Evolutionary conservation across 2,113 vertebrate genomes (phyloP).

Genomic region (Raja brachyura): DNA sequence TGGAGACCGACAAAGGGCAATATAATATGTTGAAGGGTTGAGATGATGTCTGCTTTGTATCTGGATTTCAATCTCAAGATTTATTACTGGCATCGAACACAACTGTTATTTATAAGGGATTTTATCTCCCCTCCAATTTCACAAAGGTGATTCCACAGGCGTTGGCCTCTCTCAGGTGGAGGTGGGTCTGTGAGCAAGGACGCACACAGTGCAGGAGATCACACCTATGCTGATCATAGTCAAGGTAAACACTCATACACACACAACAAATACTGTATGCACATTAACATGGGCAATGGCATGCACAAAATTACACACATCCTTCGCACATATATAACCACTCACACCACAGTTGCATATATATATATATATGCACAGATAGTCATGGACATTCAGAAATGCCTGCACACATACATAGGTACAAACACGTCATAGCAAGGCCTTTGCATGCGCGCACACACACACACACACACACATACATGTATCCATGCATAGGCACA

Average conservation of each 20-base stretch:
- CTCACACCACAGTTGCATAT: background rate
- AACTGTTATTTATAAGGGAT: background rate
- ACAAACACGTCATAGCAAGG: background rate
- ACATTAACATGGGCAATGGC: no score
- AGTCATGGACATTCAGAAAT: background rate
- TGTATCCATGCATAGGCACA: background rate
- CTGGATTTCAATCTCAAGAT: background rate
- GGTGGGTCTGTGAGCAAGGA: background rate
- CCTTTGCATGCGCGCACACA: no score
- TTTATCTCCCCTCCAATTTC: background rate
- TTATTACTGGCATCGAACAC: background rate
- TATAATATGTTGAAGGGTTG: constrained; percentile 4
- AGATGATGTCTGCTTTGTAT: constrained; percentile 9
- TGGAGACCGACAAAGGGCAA: background rate
- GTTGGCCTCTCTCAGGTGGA: background rate
- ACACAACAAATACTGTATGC: background rate
- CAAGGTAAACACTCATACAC: background rate
- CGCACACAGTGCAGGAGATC: background rate
- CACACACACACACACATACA: background rate
- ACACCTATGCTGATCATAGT: background rate
- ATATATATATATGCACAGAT: background rate
- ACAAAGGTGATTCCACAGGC: background rate
- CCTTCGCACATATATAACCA: background rate
- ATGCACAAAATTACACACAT: background rate
- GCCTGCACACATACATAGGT: background rate